Percentiles rank a stretch among this genome's conserved stretches.
These are phyloP conservation scores for Cladorhizidae sp. DNA, from an alignment of 37 sponge, comb jelly and placozoan species.

Conservation along the genomic window DNA sequence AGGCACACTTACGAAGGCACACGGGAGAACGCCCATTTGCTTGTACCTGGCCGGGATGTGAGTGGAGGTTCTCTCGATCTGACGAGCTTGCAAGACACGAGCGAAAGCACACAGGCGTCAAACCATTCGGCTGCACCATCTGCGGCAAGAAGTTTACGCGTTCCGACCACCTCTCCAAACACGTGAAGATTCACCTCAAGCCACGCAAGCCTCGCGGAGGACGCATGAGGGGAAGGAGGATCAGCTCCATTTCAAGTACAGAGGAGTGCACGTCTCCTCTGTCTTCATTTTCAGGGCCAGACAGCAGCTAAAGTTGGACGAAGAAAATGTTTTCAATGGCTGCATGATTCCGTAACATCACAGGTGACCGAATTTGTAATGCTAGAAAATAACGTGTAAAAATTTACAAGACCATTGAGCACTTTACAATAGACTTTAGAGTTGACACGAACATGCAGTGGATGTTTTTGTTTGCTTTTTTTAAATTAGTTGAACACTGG, in stretches of 20 bases:
- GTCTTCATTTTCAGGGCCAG: slow-evolving; percentile 39
- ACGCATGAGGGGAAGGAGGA: slow-evolving; percentile 17
- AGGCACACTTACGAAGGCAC: slow-evolving; percentile 87
- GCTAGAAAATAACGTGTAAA: no score
- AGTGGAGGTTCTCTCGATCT: slow-evolving; percentile 89
- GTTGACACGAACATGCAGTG: no score
- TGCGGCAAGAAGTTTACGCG: slow-evolving; percentile 91
- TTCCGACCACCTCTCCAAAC: slow-evolving; percentile 88
- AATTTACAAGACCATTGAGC: no score
- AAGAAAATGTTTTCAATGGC: no score
- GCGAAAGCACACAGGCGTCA: slow-evolving; percentile 86
- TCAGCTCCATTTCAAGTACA: slow-evolving; percentile 64
- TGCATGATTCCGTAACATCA: no score
- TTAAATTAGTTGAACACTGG: no score
- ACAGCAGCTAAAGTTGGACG: slow-evolving; percentile 12
- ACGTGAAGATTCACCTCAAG: slow-evolving; percentile 82
- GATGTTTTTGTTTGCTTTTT: no score
- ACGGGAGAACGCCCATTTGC: slow-evolving; percentile 91
- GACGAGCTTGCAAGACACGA: slow-evolving; percentile 90
- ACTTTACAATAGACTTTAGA: no score
- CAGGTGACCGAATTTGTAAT: no score
- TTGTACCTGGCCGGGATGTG: slow-evolving; percentile 88
- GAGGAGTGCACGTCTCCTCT: slow-evolving; percentile 45
- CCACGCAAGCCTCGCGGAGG: slow-evolving; percentile 73
- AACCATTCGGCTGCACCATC: slow-evolving; percentile 83